Evolutionary conservation across 1,140 invertebrate genomes (phyloP).

Genomic region (Agrypnia vestita): DNA sequence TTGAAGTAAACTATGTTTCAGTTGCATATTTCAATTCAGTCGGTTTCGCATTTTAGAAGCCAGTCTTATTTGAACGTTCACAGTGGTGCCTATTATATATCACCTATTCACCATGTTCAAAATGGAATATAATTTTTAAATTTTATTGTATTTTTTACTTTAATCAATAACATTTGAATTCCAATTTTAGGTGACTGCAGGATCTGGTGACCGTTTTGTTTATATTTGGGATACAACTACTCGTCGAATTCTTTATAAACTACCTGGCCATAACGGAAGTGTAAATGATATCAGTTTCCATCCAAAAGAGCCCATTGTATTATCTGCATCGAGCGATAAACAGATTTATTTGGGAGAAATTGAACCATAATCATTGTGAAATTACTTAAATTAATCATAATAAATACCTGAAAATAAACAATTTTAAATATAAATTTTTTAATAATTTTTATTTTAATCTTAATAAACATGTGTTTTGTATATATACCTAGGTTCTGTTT

Average conservation of each 20-base stretch:
- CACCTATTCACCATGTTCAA: no score
- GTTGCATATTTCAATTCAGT: no score
- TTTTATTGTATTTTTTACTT: conserved; percentile 34
- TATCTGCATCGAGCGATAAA: conserved; percentile 97
- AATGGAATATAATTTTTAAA: background rate
- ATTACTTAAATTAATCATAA: background rate
- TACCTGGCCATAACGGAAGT: conserved; percentile 98
- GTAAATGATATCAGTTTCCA: conserved; percentile 98
- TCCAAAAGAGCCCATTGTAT: conserved; percentile 93
- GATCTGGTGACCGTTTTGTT: conserved; percentile 95
- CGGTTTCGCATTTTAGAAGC: no score
- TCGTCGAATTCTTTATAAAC: conserved; percentile 93
- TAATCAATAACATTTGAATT: no score
- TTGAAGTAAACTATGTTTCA: no score
- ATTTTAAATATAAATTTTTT: background rate
- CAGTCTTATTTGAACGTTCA: no score
- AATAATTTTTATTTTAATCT: background rate
- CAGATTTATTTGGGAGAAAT: conserved; percentile 97
- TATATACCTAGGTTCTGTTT: no score
- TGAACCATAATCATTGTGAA: conserved; percentile 69
- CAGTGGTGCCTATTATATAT: no score
- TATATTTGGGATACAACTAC: conserved; percentile 98
- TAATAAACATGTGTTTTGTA: no score
- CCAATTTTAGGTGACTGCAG: conserved; percentile 85
- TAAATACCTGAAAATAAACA: background rate